Evolutionary conservation across 1,140 invertebrate species (phyloP).

Genomic region (Chlorops oryzae): DNA sequence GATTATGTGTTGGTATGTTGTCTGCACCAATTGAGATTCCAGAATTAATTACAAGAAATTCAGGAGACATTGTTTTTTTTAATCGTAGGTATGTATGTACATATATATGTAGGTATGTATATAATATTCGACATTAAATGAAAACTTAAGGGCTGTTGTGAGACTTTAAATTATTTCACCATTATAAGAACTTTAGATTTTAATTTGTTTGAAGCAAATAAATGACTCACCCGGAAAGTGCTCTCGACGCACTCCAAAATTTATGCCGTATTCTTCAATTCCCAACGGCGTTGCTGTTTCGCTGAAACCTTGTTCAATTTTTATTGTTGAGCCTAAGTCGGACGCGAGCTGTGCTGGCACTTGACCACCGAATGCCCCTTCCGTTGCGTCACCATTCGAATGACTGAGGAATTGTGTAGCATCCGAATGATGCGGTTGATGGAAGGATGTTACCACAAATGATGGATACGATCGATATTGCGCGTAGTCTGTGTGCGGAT

Average conservation of each 20-base stretch:
- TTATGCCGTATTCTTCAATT: slow-evolving; percentile 37
- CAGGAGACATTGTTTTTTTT: too few relatives aligned
- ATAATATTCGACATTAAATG: too few relatives aligned
- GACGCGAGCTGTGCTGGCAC: slow-evolving; percentile 13
- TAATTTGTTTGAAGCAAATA: neutral
- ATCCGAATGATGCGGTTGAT: slow-evolving; percentile 27
- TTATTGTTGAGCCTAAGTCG: slow-evolving; percentile 33
- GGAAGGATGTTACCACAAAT: slow-evolving; percentile 42
- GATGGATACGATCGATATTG: slow-evolving; percentile 45
- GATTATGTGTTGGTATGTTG: too few relatives aligned
- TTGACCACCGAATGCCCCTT: slow-evolving; percentile 1
- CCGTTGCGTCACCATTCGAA: slow-evolving; percentile 6
- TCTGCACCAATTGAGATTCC: too few relatives aligned
- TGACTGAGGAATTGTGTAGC: slow-evolving; percentile 15
- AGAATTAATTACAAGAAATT: too few relatives aligned
- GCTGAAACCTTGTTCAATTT: slow-evolving; percentile 41
- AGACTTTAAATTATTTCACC: too few relatives aligned
- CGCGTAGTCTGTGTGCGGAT: slow-evolving; percentile 13
- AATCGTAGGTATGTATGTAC: too few relatives aligned
- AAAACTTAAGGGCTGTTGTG: too few relatives aligned
- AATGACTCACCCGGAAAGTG: slow-evolving; percentile 36
- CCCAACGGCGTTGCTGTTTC: slow-evolving; percentile 26
- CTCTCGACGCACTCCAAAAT: slow-evolving; percentile 36
- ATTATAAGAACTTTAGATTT: too few relatives aligned
- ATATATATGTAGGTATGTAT: too few relatives aligned